phyloP scores from a whole-genome alignment of 2,113 vertebrate species.

The Orientallactaga bullata region DNA sequence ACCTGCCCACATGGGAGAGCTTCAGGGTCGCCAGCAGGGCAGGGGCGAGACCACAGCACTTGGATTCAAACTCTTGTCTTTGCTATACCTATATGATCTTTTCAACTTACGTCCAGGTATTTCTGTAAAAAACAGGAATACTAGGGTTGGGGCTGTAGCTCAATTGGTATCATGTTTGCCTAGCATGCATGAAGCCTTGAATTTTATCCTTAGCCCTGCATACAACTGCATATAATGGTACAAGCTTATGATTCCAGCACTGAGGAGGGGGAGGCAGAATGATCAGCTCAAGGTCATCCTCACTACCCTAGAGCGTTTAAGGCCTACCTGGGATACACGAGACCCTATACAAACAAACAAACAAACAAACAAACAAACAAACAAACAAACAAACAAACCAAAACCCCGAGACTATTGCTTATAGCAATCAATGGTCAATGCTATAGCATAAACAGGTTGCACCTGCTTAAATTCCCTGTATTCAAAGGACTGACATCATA shows the following conservation, averaged over 20 bases:
- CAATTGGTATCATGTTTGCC: no score
- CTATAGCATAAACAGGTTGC: not conserved
- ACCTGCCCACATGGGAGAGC: not conserved
- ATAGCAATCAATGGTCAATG: not conserved
- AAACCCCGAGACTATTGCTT: no score
- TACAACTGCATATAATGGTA: no score
- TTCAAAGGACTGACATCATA: not conserved
- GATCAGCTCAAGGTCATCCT: not conserved
- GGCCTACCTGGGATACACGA: no score
- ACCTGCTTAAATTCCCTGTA: not conserved
- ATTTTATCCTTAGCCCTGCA: no score
- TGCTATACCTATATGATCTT: not conserved
- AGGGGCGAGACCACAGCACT: not conserved
- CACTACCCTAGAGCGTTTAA: no score
- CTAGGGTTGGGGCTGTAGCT: no score
- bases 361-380: no score
- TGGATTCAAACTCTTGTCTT: not conserved
- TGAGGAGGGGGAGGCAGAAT: not conserved
- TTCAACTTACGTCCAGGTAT: not conserved
- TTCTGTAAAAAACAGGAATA: not conserved
- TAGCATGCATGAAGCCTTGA: not conserved
- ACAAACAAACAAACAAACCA: no score
- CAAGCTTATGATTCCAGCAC: no score
- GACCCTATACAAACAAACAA: no score
- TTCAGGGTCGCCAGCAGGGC: not conserved